phyloP scores from a whole-genome alignment of 2,113 vertebrate genomes.

The Columbina picui region DNA sequence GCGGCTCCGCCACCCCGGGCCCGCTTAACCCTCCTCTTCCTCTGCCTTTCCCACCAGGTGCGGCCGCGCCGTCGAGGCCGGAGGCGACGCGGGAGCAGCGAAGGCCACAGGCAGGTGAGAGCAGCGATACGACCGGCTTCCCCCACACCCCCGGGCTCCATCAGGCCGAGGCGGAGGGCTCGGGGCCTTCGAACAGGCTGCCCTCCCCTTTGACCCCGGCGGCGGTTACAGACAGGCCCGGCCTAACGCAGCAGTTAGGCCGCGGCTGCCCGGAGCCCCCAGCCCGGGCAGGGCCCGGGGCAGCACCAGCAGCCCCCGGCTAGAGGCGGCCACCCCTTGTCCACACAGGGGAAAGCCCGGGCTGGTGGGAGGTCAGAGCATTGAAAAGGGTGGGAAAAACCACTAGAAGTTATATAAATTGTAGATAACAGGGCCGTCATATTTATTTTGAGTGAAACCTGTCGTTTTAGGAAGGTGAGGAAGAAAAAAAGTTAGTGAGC shows the following conservation, averaged over 20 bases:
- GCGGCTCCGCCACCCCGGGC: not conserved
- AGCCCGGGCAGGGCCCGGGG: not conserved
- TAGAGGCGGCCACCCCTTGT: not conserved
- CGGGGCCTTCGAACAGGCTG: not conserved
- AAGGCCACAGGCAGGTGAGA: constrained; percentile 21
- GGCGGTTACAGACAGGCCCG: not conserved
- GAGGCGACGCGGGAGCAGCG: not conserved
- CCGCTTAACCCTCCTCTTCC: not conserved
- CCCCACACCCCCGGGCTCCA: not conserved
- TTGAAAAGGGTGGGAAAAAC: not conserved
- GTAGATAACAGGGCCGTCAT: accelerated
- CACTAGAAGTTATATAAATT: accelerated
- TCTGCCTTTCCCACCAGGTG: not conserved
- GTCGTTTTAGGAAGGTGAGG: not conserved
- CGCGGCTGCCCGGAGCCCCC: not conserved
- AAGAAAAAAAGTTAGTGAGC: not conserved
- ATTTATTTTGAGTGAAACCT: not conserved
- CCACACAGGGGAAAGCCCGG: accelerated
- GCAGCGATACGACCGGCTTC: not conserved
- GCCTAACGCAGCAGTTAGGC: not conserved
- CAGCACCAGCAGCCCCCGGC: not conserved
- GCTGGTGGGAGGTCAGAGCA: not conserved
- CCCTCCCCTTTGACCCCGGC: not conserved
- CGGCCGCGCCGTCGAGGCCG: not conserved
- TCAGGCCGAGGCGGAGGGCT: not conserved